Base-by-base conservation (phyloP, 2,113 vertebrate species). In the Dasypus novemcinctus region DNA sequence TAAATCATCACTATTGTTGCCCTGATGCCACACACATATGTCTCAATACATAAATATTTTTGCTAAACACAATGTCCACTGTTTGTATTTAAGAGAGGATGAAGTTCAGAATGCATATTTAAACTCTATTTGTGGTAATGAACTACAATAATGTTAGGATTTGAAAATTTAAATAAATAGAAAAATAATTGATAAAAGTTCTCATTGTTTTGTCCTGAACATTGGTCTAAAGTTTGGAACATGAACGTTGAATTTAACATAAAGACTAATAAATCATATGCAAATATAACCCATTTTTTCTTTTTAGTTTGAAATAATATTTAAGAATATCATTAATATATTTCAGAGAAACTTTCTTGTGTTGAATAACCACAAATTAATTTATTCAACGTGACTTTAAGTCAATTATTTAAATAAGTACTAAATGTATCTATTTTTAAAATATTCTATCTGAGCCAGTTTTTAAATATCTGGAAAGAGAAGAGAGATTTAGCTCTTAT, bases 81-180 rank as follows among this genome's bases (percentile, higher is more conserved):
- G 61, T 46, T 82, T 27, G 7, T 72, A 21, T 52, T 90, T 89
- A 49, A 86, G 18, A 78, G 43, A 76, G 29, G 80, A 88, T 46
- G 5, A 89, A 86, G 14, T 71, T 86, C 9, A 74, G 66, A 91
- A 75, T 81, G 64, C 9, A 46, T 52, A 36, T 57, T 82, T 49
- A 95, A 72, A 64, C 90, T 76, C 68, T 78, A 79, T 38, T 93
- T 93, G 78, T 82, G 36, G 76, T 79, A 38, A 93, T 75, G 87
- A 74, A 75, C 9, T 75, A 54, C 4, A 61, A 38, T 38, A 88
- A 86, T 38, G 4, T 1, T 64, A 75, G 54, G 10, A 14, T 69
- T 85, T 81, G 13, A 74, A 88, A 96, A 79, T 27, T 87, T 12
- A 95, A 94, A 90, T 33, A 75, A 88, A 85, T 20, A 64, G 2